These are phyloP conservation scores for Kryptopterus vitreolus DNA, from an alignment of 2,797 vertebrate genomes.

Conservation along the genomic window DNA sequence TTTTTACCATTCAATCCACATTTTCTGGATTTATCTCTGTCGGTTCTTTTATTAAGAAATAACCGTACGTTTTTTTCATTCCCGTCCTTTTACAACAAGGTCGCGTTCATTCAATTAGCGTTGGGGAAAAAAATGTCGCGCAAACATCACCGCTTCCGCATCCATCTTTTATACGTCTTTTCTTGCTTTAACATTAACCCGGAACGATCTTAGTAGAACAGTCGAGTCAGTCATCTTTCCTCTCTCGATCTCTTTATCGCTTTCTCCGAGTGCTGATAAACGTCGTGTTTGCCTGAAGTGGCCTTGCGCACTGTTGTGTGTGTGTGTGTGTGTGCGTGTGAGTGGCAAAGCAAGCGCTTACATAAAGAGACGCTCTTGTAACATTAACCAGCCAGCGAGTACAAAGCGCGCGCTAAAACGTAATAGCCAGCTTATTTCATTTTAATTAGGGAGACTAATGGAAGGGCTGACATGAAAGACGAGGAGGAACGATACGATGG, in stretches of 20 bases:
- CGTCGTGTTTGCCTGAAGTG: constrained; percentile 67
- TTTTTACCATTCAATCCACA: background rate
- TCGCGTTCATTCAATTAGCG: no score
- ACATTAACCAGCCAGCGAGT: constrained; percentile 74
- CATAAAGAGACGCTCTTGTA: constrained; percentile 68
- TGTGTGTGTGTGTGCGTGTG: constrained; percentile 52
- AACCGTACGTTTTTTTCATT: no score
- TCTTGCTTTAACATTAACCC: constrained; percentile 68
- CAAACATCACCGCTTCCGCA: constrained; percentile 44
- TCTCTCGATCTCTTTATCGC: background rate
- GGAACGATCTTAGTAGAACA: constrained; percentile 52
- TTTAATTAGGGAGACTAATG: constrained; percentile 83
- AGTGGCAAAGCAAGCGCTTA: constrained; percentile 55
- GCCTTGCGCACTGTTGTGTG: constrained; percentile 53
- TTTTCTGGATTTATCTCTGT: background rate
- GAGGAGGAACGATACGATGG: constrained; percentile 70
- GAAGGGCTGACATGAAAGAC: constrained; percentile 70
- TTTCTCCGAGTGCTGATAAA: constrained; percentile 58
- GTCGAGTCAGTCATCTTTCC: constrained; percentile 51
- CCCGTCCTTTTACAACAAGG: no score
- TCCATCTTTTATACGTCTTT: no score
- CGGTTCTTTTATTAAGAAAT: no score
- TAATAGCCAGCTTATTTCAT: constrained; percentile 75
- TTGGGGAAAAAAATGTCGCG: no score
- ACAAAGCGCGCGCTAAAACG: constrained; percentile 74